Conservation (phyloP, 2,888 invertebrate genomes). For the Lasiommata megera region DNA sequence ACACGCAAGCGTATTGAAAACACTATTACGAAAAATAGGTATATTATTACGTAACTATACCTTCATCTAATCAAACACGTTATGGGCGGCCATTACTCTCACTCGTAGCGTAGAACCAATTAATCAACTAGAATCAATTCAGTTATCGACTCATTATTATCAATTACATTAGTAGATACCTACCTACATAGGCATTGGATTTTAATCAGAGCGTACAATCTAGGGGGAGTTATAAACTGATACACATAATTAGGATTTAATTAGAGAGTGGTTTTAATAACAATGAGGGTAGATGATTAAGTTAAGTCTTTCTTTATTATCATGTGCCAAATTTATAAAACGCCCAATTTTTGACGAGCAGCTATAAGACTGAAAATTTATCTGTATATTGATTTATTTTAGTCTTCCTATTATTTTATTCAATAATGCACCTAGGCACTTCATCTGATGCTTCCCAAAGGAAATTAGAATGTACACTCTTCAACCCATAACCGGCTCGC, state of each 20-base stretch:
- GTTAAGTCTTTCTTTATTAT: too few species aligned
- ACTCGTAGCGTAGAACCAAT: constrained; percentile 52
- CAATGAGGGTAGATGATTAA: too few species aligned
- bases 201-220: neutral
- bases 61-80: neutral
- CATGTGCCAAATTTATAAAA: too few species aligned
- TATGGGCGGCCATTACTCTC: constrained; percentile 36
- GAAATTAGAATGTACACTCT: too few species aligned
- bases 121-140: constrained; percentile 44
- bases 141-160: constrained; percentile 33
- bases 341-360: too few species aligned
- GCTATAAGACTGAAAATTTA: too few species aligned
- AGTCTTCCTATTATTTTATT: too few species aligned
- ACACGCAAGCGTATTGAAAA: too few species aligned
- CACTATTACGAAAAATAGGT: neutral
- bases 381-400: too few species aligned
- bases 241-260: neutral
- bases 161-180: constrained; percentile 3
- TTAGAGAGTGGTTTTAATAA: neutral
- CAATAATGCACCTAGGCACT: too few species aligned
- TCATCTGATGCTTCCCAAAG: too few species aligned
- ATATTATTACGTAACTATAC: neutral
- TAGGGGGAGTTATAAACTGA: neutral
- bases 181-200: neutral
- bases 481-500: too few species aligned